Conservation (phyloP, 2,888 invertebrate species). For the Ceriagrion tenellum region DNA sequence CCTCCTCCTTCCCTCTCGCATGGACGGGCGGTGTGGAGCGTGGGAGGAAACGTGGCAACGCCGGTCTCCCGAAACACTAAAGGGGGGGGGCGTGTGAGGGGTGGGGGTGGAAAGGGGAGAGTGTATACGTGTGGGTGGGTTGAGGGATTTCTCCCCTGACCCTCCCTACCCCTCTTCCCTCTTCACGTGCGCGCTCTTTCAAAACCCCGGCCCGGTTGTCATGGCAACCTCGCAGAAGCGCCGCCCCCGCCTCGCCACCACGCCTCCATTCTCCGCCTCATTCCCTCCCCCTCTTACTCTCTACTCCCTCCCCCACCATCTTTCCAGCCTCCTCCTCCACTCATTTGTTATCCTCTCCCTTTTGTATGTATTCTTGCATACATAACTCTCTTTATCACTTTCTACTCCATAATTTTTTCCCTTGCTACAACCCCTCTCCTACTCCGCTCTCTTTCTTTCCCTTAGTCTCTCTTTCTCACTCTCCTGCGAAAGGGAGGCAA, state of each 20-base stretch:
- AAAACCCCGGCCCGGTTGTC: constrained; percentile 48
- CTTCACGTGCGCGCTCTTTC: constrained; percentile 60
- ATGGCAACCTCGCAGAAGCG: constrained; percentile 56
- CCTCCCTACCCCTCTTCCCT: no score
- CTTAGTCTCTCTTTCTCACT: neutral
- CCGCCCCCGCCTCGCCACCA: constrained; percentile 59
- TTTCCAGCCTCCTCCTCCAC: neutral
- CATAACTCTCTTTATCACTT: neutral
- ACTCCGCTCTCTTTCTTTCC: neutral
- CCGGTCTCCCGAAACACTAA: constrained; percentile 11
- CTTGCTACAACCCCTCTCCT: neutral
- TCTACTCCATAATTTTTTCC: neutral
- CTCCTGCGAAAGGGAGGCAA: neutral
- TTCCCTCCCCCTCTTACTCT: neutral
- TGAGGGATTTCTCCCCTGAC: no score
- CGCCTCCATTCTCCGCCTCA: neutral
- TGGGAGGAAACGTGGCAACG: constrained; percentile 47
- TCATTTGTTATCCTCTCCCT: constrained; percentile 15
- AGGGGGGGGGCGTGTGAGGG: neutral
- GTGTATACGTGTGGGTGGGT: no score
- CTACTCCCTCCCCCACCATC: neutral
- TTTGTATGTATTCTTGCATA: neutral
- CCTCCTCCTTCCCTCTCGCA: neutral
- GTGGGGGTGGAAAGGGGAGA: neutral
- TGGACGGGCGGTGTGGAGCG: neutral